These are phyloP conservation scores for Heliocidaris tuberculata DNA, from an alignment of 35 echinoderm and acorn worm species.

Conservation along the genomic window DNA sequence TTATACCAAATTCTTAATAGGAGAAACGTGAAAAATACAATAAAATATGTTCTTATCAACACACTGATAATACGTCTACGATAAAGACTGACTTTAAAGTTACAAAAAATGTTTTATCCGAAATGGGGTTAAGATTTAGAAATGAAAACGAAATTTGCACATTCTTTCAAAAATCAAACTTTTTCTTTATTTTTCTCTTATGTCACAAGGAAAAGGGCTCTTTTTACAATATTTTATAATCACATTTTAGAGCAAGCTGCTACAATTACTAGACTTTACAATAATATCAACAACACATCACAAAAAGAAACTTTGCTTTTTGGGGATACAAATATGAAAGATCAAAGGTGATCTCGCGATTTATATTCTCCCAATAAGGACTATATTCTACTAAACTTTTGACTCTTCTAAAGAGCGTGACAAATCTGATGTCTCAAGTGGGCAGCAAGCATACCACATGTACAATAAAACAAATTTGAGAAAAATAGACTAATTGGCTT, in stretches of 20 bases:
- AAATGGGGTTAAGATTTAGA: too few relatives aligned
- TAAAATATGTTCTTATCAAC: too few relatives aligned
- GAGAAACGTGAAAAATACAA: too few relatives aligned
- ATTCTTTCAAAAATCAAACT: background rate
- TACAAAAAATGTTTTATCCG: too few relatives aligned
- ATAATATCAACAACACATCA: background rate
- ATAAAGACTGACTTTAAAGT: too few relatives aligned
- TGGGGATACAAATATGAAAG: background rate
- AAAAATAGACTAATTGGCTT: too few relatives aligned
- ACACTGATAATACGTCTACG: too few relatives aligned
- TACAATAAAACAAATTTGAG: too few relatives aligned
- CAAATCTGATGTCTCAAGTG: too few relatives aligned
- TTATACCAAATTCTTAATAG: too few relatives aligned
- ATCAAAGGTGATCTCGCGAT: background rate
- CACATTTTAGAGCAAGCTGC: background rate
- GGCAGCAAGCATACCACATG: too few relatives aligned
- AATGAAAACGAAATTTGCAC: background rate
- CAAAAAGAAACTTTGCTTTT: background rate
- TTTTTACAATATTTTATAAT: background rate
- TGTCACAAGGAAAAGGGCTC: background rate
- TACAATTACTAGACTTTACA: background rate
- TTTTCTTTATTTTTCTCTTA: slow-evolving; percentile 14
- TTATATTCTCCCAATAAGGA: background rate
- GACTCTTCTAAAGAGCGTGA: too few relatives aligned
- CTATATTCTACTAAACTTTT: background rate